Evolutionary conservation across 2,113 vertebrate genomes (phyloP), one percentile per base, ranked within the genome.

Genomic region (Brienomyrus longianalis): DNA sequence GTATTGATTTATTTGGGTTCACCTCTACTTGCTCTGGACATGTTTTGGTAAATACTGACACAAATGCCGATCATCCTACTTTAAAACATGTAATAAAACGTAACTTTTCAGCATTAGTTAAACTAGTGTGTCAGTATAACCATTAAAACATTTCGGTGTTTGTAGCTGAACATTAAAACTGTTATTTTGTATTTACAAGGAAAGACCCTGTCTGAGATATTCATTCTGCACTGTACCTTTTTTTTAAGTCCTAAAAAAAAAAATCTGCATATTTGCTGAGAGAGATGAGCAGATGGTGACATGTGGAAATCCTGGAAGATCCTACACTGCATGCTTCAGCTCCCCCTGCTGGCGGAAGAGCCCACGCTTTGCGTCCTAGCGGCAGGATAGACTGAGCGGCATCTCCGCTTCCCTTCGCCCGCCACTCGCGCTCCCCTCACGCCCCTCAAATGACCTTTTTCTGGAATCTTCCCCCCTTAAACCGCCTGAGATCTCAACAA

Each of bases 191-290:
- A 39, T 66, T 87, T 70, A 83, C 15, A 21, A 74, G 86, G 52
- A 80, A 84, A 89, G 83, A 89, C 87, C 89, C 85, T 84, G 56
- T 48, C 54, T 85, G 15, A 23, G 48, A 54, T 66, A 43, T 77
- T 70, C 52, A 39, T 43, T 39, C 74, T 80, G 13, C 43, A 17
- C 27, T 56, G 80, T 91, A 35, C 62, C 48, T 80, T 43, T 89
- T 74, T 59, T 54, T n/a, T 50, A 1, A 39, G 39, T 3, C 56
- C 52, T 6, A 66, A 66, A 66, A 66, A n/a, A 66, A 66, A 11
- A 66, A 66, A 21, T 39, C 74, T 3, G 21, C 39, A 74, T 83
- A 21, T 54, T 89, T 89, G 31, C 77, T 54, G 47, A 23, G 70
- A 47, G 77, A 19, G 31, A 54, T 48, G 45, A 52, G 48, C 66